These are phyloP conservation scores for Cheilinus undulatus DNA, from an alignment of 2,113 vertebrate genomes.

Conservation along the genomic window DNA sequence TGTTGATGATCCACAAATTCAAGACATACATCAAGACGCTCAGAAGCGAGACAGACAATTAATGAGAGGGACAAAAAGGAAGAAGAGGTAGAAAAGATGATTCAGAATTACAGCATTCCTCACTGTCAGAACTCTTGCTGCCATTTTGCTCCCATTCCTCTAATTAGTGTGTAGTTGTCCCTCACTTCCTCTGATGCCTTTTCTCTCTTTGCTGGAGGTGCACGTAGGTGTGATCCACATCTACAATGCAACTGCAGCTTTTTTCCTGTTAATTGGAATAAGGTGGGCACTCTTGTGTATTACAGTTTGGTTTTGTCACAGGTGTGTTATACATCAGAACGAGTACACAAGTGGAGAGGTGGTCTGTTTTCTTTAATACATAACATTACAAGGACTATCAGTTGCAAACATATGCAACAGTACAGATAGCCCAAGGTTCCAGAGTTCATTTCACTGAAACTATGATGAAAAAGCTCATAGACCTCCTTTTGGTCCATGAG, in stretches of 20 bases:
- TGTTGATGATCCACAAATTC: constrained; percentile 57
- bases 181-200: constrained; percentile 2
- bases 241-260: constrained; percentile 31
- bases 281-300: constrained; percentile 6
- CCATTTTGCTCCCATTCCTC: constrained; percentile 50
- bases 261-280: constrained; percentile 43
- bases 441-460: too few relatives aligned
- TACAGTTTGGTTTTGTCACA: constrained; percentile 2
- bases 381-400: too few relatives aligned
- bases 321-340: constrained; percentile 13
- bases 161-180: constrained; percentile 66
- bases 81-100: constrained; percentile 25
- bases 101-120: constrained; percentile 58
- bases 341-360: not conserved
- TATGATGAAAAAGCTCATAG: too few relatives aligned
- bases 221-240: constrained; percentile 46
- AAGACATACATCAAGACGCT: constrained; percentile 46
- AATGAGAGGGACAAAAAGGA: constrained; percentile 46
- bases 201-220: constrained; percentile 11
- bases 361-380: constrained; percentile 15
- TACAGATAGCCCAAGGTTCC: too few relatives aligned
- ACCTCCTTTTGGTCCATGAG: too few relatives aligned
- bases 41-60: constrained; percentile 59
- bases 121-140: constrained; percentile 65
- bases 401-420: too few relatives aligned